phyloP scores from a whole-genome alignment of 2,797 vertebrate species.

The Alca torda region DNA sequence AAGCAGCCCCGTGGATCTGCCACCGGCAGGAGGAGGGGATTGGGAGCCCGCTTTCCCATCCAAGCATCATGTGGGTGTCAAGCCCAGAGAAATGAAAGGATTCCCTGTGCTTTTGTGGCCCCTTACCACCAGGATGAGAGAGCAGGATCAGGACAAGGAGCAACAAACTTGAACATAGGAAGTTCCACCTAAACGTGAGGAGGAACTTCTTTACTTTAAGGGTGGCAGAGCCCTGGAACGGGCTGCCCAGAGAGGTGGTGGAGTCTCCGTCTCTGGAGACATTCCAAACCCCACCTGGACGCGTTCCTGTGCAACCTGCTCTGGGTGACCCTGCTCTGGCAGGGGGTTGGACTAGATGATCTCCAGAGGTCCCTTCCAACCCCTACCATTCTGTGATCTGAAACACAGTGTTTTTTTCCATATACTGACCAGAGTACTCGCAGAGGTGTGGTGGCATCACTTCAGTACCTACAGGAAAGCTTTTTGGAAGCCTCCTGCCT shows the following conservation, averaged over 20 bases:
- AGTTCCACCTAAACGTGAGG: no score
- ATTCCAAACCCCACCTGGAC: no score
- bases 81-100: neutral
- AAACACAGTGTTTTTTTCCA: neutral
- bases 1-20: neutral
- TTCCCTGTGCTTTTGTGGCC: neutral
- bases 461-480: neutral
- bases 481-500: neutral
- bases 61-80: rapidly evolving
- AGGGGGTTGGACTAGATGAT: no score
- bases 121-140: neutral
- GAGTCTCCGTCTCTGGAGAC: no score
- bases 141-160: neutral
- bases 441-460: neutral
- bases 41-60: neutral
- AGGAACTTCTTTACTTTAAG: no score
- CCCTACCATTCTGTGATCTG: no score
- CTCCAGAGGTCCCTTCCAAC: no score
- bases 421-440: rapidly evolving
- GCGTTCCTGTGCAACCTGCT: no score
- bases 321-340: no score
- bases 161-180: no score
- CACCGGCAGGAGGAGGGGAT: rapidly evolving
- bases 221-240: no score
- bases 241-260: no score